These are phyloP conservation scores for Mylabris phalerata DNA, from an alignment of 1,140 invertebrate genomes.

Conservation along the genomic window DNA sequence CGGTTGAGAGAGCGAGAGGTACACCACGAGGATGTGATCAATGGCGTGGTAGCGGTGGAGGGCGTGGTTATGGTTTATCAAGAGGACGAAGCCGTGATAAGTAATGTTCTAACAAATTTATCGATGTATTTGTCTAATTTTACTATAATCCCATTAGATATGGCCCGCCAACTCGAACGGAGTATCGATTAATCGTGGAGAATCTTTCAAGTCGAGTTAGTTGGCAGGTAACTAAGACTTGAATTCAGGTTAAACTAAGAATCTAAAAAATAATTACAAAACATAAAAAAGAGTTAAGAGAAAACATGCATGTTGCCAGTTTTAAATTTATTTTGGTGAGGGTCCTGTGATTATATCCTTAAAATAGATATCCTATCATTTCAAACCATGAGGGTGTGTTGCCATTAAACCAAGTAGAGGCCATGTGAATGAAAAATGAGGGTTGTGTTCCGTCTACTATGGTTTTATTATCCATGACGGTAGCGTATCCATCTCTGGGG, in stretches of 20 bases:
- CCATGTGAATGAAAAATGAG: conserved; percentile 11
- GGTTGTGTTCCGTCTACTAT: conserved; percentile 10
- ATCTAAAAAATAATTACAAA: not conserved
- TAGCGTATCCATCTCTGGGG: conserved; percentile 13
- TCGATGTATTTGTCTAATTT: not conserved
- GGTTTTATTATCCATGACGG: conserved; percentile 14
- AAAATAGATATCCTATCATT: conserved; percentile 14
- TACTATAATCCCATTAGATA: conserved; percentile 54
- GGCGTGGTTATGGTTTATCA: conserved; percentile 26
- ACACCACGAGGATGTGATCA: conserved; percentile 56
- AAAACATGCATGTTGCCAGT: conserved; percentile 4
- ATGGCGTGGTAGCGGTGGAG: conserved; percentile 33
- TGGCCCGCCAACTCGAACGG: conserved; percentile 93
- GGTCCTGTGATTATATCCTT: conserved; percentile 11
- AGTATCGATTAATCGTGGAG: conserved; percentile 93
- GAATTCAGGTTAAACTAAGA: not conserved
- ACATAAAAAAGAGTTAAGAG: conserved; percentile 1
- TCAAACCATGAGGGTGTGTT: conserved; percentile 16
- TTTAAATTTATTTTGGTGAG: not conserved
- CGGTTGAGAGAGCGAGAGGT: conserved; percentile 76
- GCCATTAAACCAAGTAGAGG: conserved; percentile 13
- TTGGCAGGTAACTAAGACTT: conserved; percentile 64
- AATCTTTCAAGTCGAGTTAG: conserved; percentile 96
- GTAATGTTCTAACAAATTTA: conserved; percentile 24
- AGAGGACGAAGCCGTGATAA: conserved; percentile 39